These are phyloP conservation scores for Rhamnusium bicolor DNA, from an alignment of 2,888 invertebrate species.

Conservation along the genomic window DNA sequence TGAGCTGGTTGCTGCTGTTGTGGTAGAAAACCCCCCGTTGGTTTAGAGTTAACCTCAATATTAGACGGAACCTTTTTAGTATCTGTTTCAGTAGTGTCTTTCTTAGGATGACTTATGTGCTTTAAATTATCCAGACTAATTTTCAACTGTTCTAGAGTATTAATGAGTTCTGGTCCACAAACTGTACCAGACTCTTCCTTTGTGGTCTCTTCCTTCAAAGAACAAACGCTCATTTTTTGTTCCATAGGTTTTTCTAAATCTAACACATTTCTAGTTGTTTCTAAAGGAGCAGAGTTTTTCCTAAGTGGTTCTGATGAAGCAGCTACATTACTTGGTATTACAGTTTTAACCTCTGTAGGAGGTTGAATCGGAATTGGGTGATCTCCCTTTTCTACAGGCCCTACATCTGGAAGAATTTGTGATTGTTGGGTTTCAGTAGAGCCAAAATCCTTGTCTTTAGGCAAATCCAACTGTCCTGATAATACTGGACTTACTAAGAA, in stretches of 20 bases:
- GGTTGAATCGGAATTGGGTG: conserved; percentile 31
- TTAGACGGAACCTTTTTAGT: conserved; percentile 59
- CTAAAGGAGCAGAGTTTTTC: conserved; percentile 62
- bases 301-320: conserved; percentile 50
- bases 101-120: conserved; percentile 71
- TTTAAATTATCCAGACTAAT: conserved; percentile 75
- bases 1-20: conserved; percentile 39
- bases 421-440: conserved; percentile 34
- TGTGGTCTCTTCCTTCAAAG: conserved; percentile 59
- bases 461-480: conserved; percentile 72
- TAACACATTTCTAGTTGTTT: conserved; percentile 48
- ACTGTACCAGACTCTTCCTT: conserved; percentile 66
- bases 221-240: conserved; percentile 60
- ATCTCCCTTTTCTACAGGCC: conserved; percentile 34
- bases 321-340: conserved; percentile 30
- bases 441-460: conserved; percentile 66
- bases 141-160: conserved; percentile 75
- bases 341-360: conserved; percentile 35
- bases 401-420: conserved; percentile 47
- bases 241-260: conserved; percentile 58
- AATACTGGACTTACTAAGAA: conserved; percentile 88
- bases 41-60: conserved; percentile 54
- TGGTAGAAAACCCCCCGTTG: conserved; percentile 28
- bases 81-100: conserved; percentile 58
- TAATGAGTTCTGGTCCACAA: conserved; percentile 72